A percentile compares a stretch with the other conserved stretches of the same genome.
These are phyloP conservation scores for Zapornia atra DNA, from an alignment of 2,113 vertebrate species.

Conservation along the genomic window DNA sequence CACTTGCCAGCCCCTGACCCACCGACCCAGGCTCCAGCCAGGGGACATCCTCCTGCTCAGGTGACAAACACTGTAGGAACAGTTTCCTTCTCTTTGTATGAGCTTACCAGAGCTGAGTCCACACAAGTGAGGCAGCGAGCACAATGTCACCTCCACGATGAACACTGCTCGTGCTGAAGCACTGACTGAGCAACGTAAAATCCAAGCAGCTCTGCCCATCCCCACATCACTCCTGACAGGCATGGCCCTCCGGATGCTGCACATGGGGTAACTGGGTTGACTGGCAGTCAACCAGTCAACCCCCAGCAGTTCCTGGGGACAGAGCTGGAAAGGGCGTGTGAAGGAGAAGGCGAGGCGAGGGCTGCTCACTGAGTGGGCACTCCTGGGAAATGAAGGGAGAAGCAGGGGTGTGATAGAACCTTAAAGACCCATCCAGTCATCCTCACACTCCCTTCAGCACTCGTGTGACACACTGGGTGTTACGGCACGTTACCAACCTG, in stretches of 20 bases:
- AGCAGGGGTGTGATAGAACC: neutral
- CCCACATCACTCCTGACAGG: accelerated
- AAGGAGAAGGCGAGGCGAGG: neutral
- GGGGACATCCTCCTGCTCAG: neutral
- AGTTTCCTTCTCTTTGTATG: neutral
- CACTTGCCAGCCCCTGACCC: no score
- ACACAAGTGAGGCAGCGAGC: neutral
- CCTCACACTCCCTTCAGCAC: neutral
- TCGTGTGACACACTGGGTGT: neutral
- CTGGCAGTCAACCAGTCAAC: no score
- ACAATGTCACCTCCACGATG: neutral
- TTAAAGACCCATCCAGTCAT: neutral
- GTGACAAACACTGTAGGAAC: accelerated
- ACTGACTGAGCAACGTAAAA: neutral
- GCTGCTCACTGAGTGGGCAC: neutral
- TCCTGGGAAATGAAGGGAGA: neutral
- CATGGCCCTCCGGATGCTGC: accelerated
- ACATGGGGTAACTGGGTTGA: neutral
- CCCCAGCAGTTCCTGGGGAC: neutral
- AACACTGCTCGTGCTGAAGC: neutral
- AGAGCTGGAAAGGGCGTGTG: no score
- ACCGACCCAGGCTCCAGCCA: neutral
- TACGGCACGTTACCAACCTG: neutral
- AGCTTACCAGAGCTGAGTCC: neutral
- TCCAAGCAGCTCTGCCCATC: no score